A percentile compares a stretch with the other conserved stretches of the same genome.
These are phyloP conservation scores for Carduelis carduelis DNA, from an alignment of 2,797 vertebrate genomes.

Conservation along the genomic window DNA sequence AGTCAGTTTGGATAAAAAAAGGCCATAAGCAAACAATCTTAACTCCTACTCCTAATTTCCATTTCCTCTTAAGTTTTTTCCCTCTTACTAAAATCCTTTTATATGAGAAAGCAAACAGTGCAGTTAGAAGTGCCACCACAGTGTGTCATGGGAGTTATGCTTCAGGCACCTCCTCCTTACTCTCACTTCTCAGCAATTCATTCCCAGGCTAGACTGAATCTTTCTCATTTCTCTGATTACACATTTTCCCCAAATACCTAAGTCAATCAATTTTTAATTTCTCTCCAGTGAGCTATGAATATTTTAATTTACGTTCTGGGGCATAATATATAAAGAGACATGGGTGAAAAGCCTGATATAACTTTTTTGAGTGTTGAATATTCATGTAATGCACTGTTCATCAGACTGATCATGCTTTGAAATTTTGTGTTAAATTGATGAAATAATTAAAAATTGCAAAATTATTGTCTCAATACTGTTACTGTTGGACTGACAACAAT, in stretches of 20 bases:
- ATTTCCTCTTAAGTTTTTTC: neutral
- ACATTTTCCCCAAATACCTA: neutral
- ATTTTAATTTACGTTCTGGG: constrained; percentile 6
- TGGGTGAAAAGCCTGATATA: constrained; percentile 12
- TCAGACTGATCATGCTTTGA: neutral
- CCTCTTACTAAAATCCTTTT: neutral
- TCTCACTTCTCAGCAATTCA: neutral
- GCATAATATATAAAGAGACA: neutral
- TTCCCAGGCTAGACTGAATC: neutral
- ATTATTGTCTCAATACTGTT: neutral
- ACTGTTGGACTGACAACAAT: neutral
- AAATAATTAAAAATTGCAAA: neutral
- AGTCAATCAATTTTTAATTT: constrained; percentile 26
- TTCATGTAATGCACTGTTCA: constrained; percentile 28
- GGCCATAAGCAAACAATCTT: neutral
- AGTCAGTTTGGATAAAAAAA: neutral
- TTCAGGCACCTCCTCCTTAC: constrained; percentile 17
- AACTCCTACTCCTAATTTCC: neutral
- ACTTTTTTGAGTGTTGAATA: constrained; percentile 12
- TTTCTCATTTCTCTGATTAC: neutral
- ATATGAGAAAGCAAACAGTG: neutral
- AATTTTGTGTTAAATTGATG: neutral
- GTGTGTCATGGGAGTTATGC: constrained; percentile 61
- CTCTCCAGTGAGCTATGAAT: constrained; percentile 26
- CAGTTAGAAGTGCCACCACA: constrained; percentile 57